Conservation (phyloP, 2,113 vertebrate species). For the Solenodon paradoxus region DNA sequence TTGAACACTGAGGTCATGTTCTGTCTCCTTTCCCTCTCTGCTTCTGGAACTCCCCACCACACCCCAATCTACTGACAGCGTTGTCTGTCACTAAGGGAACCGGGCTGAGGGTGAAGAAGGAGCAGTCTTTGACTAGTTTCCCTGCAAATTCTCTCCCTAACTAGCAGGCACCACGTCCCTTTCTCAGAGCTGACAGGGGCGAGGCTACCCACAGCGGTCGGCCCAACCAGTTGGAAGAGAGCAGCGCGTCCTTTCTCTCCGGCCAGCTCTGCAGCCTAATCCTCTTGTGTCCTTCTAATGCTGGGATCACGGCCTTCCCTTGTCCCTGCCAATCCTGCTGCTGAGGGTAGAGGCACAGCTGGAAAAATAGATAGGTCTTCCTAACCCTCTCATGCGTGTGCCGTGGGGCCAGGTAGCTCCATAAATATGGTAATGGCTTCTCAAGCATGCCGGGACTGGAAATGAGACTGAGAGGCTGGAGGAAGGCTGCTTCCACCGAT, state of each 20-base stretch:
- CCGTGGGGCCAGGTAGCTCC: slow-evolving; percentile 81
- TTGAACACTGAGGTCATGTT: background rate
- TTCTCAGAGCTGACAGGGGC: background rate
- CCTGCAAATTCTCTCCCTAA: background rate
- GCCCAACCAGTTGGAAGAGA: background rate
- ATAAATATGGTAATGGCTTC: slow-evolving; percentile 86
- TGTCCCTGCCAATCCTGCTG: background rate
- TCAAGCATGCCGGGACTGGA: slow-evolving; percentile 79
- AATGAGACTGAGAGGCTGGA: slow-evolving; percentile 75
- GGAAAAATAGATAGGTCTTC: slow-evolving; percentile 83
- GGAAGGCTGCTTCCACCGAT: slow-evolving; percentile 75
- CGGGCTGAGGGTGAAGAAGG: background rate
- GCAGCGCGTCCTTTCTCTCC: background rate
- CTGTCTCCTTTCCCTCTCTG: background rate
- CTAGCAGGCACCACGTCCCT: background rate
- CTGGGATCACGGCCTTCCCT: background rate
- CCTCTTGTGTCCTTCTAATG: slow-evolving; percentile 55
- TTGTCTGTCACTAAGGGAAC: background rate
- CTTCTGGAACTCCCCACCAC: background rate
- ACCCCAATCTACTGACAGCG: background rate
- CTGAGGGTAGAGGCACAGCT: slow-evolving; percentile 75
- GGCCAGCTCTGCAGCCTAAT: slow-evolving; percentile 23
- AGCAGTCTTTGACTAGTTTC: background rate
- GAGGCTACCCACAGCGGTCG: background rate
- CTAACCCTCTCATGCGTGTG: slow-evolving; percentile 81